A percentile compares a stretch with the other conserved stretches of the same genome.
phyloP scores from a whole-genome alignment of 2,113 vertebrate genomes.

The Seriola dumerili region DNA sequence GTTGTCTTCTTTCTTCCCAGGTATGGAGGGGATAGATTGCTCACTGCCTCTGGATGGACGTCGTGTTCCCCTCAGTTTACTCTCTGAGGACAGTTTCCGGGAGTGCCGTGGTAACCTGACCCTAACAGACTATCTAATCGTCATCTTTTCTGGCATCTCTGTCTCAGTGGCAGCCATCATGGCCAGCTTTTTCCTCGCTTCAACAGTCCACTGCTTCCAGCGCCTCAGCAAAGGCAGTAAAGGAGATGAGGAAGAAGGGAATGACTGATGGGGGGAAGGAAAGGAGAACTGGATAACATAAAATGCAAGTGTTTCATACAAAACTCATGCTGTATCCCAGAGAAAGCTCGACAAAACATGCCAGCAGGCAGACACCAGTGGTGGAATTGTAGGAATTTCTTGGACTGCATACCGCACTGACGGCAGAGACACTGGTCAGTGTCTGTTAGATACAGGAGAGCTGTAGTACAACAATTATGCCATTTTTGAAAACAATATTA shows the following conservation, averaged over 20 bases:
- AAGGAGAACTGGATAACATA: background rate
- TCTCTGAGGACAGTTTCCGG: slow-evolving; percentile 93
- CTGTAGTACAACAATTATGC: background rate
- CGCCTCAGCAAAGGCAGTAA: slow-evolving; percentile 88
- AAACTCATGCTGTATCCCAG: slow-evolving; percentile 2
- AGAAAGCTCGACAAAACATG: background rate
- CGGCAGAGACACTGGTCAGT: background rate
- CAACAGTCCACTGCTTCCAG: slow-evolving; percentile 93
- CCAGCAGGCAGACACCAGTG: background rate
- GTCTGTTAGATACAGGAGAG: background rate
- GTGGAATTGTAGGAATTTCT: slow-evolving; percentile 19
- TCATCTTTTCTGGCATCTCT: slow-evolving; percentile 93
- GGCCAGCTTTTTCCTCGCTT: slow-evolving; percentile 94
- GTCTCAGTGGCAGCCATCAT: slow-evolving; percentile 93
- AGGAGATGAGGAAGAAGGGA: slow-evolving; percentile 89
- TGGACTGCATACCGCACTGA: background rate
- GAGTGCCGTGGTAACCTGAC: slow-evolving; percentile 90
- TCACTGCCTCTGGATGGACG: slow-evolving; percentile 87
- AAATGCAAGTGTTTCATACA: background rate
- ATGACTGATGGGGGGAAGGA: slow-evolving; percentile 80
- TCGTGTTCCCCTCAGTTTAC: slow-evolving; percentile 86
- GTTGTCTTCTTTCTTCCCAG: slow-evolving; percentile 67
- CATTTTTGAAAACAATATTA: background rate
- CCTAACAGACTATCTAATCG: slow-evolving; percentile 92
- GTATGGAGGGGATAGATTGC: slow-evolving; percentile 91